Conservation (phyloP, 30 jellyfish, hydroid and myxozoan species). For the Calvadosia cruxmelitensis region DNA sequence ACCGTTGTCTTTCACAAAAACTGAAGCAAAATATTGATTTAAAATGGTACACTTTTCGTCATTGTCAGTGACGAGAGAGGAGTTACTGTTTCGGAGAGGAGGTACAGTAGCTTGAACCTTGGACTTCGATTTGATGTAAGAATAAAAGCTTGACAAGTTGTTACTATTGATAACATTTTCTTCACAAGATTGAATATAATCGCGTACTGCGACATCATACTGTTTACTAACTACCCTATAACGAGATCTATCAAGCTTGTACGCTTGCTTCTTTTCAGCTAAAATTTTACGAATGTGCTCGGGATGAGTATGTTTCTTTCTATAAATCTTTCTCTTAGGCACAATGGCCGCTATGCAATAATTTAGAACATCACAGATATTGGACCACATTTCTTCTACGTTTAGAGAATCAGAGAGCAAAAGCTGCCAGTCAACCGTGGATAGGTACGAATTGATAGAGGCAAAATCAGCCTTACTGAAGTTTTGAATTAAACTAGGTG, state of each 20-base stretch:
- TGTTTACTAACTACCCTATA: not conserved
- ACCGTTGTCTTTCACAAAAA: not conserved
- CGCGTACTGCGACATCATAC: not conserved
- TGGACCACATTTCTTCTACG: not conserved
- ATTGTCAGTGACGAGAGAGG: not conserved
- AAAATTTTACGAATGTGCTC: not conserved
- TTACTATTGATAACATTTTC: not conserved
- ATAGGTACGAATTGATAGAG: not conserved
- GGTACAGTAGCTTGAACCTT: not conserved
- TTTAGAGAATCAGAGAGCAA: not conserved
- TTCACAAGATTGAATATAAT: not conserved
- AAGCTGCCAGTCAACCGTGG: not conserved
- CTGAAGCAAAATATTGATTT: not conserved
- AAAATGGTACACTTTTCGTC: not conserved
- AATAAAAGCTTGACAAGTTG: not conserved
- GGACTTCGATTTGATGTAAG: not conserved
- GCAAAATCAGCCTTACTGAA: not conserved
- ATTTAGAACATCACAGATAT: not conserved
- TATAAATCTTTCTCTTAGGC: not conserved
- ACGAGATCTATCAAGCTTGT: not conserved
- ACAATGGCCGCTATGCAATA: not conserved
- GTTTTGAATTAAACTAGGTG: not conserved
- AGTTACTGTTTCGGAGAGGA: not conserved
- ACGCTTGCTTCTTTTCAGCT: not conserved
- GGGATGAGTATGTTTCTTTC: not conserved